Evolutionary conservation across 2,888 invertebrate species (phyloP).

Genomic region (Clanis bilineata): DNA sequence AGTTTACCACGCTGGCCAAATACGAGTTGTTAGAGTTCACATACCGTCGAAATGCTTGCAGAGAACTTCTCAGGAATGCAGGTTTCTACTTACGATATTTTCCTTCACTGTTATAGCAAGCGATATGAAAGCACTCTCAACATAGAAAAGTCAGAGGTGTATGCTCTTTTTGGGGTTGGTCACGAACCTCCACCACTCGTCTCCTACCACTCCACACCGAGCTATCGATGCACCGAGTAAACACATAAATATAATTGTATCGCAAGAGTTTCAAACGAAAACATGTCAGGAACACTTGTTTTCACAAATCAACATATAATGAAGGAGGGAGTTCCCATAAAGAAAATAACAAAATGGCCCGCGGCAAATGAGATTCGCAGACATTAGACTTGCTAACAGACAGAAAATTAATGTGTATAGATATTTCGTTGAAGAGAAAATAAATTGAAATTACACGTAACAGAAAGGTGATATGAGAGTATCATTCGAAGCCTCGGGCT

Average conservation of each 20-base stretch:
- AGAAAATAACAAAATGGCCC: slow-evolving; percentile 48
- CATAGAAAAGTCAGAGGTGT: no score
- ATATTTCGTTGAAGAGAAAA: slow-evolving; percentile 20
- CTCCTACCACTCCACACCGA: no score
- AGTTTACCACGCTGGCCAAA: no score
- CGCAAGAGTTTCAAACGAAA: slow-evolving; percentile 29
- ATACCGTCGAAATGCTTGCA: no score
- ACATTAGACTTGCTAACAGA: slow-evolving; percentile 44
- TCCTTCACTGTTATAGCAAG: no score
- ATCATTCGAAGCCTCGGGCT: not conserved
- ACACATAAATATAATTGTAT: not conserved
- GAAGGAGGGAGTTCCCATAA: slow-evolving; percentile 42
- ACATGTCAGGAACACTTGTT: slow-evolving; percentile 58
- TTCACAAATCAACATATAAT: slow-evolving; percentile 58
- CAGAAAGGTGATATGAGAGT: slow-evolving; percentile 2
- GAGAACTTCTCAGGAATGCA: no score
- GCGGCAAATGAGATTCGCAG: slow-evolving; percentile 52
- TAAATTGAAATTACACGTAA: slow-evolving; percentile 23
- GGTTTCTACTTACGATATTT: no score
- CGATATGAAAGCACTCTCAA: no score
- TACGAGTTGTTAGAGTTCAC: no score
- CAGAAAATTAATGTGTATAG: slow-evolving; percentile 38
- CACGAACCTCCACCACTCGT: no score
- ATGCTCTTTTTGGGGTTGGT: no score
- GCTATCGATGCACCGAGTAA: no score